Evolutionary conservation across 1,140 invertebrate species (phyloP).

Genomic region (Eupeodes corollae): DNA sequence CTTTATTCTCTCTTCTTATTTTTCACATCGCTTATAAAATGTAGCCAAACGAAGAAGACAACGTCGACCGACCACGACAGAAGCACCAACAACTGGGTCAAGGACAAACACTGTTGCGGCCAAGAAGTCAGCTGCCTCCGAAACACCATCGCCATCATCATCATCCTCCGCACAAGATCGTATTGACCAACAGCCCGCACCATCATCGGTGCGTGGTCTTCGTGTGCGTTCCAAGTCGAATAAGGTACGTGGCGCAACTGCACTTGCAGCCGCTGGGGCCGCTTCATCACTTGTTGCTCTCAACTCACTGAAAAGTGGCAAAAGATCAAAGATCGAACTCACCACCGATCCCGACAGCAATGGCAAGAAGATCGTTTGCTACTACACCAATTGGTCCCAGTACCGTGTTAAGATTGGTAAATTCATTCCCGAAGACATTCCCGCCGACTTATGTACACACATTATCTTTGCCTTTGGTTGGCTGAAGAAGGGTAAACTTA

Average conservation of each 20-base stretch:
- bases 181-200: slow-evolving; percentile 48
- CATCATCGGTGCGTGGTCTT: slow-evolving; percentile 44
- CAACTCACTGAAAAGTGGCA: slow-evolving; percentile 36
- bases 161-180: slow-evolving; percentile 33
- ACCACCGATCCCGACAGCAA: slow-evolving; percentile 54
- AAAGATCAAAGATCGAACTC: slow-evolving; percentile 41
- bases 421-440: slow-evolving; percentile 88
- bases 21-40: too few relatives aligned
- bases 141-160: slow-evolving; percentile 23
- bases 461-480: slow-evolving; percentile 93
- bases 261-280: slow-evolving; percentile 43
- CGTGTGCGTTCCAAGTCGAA: slow-evolving; percentile 51
- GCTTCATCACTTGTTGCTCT: slow-evolving; percentile 49
- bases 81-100: slow-evolving; percentile 11
- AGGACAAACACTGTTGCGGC: slow-evolving; percentile 37
- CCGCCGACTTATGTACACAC: slow-evolving; percentile 90
- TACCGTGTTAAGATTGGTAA: slow-evolving; percentile 87
- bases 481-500: slow-evolving; percentile 88
- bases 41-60: slow-evolving; percentile 39
- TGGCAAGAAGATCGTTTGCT: slow-evolving; percentile 68
- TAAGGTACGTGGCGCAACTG: slow-evolving; percentile 42
- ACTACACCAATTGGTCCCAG: slow-evolving; percentile 97
- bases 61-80: slow-evolving; percentile 42
- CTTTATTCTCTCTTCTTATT: too few relatives aligned
- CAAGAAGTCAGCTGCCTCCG: slow-evolving; percentile 34